Evolutionary conservation across 2,888 invertebrate species (phyloP).

Genomic region (Dione juno): DNA sequence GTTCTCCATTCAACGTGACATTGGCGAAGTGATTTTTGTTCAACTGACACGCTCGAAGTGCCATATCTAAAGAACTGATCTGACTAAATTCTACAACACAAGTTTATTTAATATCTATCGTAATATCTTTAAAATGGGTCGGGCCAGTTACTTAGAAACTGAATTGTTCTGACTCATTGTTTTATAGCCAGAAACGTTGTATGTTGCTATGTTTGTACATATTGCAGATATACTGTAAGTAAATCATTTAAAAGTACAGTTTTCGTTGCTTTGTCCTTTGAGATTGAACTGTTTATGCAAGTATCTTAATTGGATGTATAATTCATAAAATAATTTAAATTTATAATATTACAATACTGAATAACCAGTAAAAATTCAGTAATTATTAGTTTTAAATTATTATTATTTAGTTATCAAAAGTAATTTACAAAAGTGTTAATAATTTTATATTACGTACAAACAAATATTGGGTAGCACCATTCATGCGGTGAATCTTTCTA

Average conservation of each 20-base stretch:
- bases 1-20: no score
- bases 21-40: not conserved
- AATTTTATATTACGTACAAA: not conserved
- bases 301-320: not conserved
- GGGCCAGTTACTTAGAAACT: conserved; percentile 44
- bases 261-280: not conserved
- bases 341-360: not conserved
- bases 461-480: not conserved
- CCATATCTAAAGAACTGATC: no score
- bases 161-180: conserved; percentile 43
- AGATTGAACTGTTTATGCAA: not conserved
- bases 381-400: not conserved
- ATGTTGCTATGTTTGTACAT: not conserved
- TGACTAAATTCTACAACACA: not conserved
- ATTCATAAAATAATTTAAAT: not conserved
- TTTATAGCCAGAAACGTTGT: conserved; percentile 22
- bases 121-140: conserved; percentile 43
- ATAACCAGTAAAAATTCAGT: not conserved
- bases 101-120: conserved; percentile 31
- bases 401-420: not conserved
- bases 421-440: not conserved
- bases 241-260: not conserved
- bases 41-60: no score
- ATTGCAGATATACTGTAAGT: not conserved
- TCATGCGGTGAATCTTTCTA: conserved; percentile 55